These are phyloP conservation scores for Onychomys arenicola DNA, from an alignment of 2,797 vertebrate species.

Conservation along the genomic window DNA sequence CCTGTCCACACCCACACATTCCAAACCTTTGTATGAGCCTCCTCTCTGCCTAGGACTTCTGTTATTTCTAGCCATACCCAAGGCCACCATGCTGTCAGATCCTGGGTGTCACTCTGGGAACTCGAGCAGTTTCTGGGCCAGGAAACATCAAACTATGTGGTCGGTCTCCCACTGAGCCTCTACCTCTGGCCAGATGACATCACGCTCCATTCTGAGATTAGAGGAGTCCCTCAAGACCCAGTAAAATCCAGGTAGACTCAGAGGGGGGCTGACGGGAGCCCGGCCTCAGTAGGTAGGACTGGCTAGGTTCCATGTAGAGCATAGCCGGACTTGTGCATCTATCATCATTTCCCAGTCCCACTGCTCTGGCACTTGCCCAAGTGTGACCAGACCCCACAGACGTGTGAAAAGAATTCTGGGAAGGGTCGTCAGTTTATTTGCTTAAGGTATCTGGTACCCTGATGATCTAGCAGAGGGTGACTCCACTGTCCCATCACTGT, in stretches of 20 bases:
- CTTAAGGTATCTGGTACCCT: not conserved
- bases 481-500: not conserved
- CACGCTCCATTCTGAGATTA: not conserved
- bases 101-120: not conserved
- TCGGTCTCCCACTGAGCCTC: not conserved
- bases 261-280: not conserved
- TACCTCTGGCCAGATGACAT: not conserved
- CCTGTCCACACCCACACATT: not conserved
- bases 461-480: not conserved
- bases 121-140: not conserved
- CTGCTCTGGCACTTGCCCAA: not conserved
- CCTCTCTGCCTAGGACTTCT: not conserved
- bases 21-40: not conserved
- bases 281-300: not conserved
- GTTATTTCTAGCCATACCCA: not conserved
- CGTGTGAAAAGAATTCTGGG: not conserved
- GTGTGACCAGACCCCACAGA: not conserved
- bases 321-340: not conserved
- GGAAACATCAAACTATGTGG: not conserved
- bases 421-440: not conserved
- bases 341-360: accelerated
- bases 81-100: accelerated
- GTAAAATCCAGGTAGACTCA: not conserved
- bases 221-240: not conserved
- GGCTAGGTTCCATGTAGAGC: not conserved